phyloP scores from a whole-genome alignment of 1,140 invertebrate species.

The Colletes gigas region DNA sequence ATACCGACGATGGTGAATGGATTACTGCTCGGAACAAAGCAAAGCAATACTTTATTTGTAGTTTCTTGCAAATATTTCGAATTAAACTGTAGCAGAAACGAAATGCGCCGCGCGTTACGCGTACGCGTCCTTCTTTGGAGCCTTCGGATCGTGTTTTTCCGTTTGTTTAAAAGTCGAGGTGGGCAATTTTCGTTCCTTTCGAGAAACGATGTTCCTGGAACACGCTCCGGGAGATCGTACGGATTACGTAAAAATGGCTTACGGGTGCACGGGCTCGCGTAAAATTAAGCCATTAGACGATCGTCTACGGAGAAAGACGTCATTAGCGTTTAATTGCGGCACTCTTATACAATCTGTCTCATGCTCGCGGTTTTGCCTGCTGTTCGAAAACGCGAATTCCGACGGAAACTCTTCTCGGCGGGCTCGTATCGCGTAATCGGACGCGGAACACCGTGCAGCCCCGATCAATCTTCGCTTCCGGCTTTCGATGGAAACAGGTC shows the following conservation, averaged over 20 bases:
- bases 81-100: too few relatives aligned
- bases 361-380: not conserved
- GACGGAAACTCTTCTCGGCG: too few relatives aligned
- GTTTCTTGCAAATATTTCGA: too few relatives aligned
- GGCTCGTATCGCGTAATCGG: slow-evolving; percentile 20
- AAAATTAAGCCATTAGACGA: slow-evolving; percentile 5
- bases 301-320: not conserved
- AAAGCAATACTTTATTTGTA: too few relatives aligned
- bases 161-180: too few relatives aligned
- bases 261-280: not conserved
- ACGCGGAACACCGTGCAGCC: slow-evolving; percentile 37
- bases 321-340: not conserved
- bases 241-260: not conserved
- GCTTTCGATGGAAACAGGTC: slow-evolving; percentile 63
- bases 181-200: too few relatives aligned
- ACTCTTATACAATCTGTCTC: not conserved
- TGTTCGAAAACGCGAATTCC: not conserved
- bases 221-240: too few relatives aligned
- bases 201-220: not conserved
- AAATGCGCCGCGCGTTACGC: too few relatives aligned
- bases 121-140: too few relatives aligned
- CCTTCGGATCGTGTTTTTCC: too few relatives aligned
- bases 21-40: too few relatives aligned
- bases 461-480: slow-evolving; percentile 52
- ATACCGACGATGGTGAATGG: too few relatives aligned